A percentile compares a stretch with the other conserved stretches of the same genome.
Evolutionary conservation across 1,140 invertebrate species (phyloP).

Genomic region (Drosophila insularis): DNA sequence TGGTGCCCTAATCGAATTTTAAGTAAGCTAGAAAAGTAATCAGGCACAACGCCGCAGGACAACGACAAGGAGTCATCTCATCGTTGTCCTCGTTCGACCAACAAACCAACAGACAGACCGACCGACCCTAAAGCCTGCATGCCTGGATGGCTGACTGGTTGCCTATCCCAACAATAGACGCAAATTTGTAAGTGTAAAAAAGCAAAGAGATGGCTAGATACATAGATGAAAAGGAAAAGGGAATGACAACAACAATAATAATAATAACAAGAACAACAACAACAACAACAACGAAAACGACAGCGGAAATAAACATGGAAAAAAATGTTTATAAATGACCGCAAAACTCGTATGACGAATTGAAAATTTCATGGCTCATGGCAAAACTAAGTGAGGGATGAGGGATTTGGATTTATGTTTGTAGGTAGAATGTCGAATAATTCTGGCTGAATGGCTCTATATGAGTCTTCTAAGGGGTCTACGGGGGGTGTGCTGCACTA

Average conservation of each 20-base stretch:
- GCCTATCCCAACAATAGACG: conserved; percentile 64
- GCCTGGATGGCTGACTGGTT: neutral
- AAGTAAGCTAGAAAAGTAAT: conserved; percentile 79
- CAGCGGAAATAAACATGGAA: conserved; percentile 16
- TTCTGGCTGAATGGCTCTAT: neutral
- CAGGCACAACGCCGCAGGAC: conserved; percentile 59
- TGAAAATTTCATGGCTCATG: conserved; percentile 73
- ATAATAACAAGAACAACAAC: neutral
- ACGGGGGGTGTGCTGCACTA: neutral
- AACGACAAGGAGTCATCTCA: conserved; percentile 54
- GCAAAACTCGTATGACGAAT: conserved; percentile 73
- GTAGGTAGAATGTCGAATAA: no score
- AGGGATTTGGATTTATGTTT: conserved; percentile 62
- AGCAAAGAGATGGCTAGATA: conserved; percentile 29
- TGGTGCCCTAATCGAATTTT: conserved; percentile 77
- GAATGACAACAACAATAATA: no score
- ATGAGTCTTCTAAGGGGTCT: no score
- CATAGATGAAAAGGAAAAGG: no score
- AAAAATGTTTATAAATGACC: conserved; percentile 65
- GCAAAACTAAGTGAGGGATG: conserved; percentile 49
- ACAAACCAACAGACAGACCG: no score
- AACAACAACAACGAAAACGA: neutral
- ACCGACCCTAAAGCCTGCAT: no score
- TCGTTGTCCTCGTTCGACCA: neutral
- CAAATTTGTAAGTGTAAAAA: conserved; percentile 79